phyloP scores from a whole-genome alignment of 2,797 vertebrate genomes.

The Pempheris klunzingeri region DNA sequence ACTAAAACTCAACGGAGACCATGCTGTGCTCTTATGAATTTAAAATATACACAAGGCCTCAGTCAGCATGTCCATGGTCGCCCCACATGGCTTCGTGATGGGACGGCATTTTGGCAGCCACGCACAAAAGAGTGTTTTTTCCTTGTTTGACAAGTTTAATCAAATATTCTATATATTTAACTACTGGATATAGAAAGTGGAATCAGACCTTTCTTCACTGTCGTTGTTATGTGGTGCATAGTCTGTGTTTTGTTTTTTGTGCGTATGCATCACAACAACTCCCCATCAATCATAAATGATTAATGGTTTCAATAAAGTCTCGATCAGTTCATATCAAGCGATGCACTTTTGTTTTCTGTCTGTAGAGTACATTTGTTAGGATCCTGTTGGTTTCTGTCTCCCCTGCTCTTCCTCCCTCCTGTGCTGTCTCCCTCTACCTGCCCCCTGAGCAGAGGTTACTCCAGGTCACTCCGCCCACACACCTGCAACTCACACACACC shows the following conservation, averaged over 20 bases:
- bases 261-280: background rate
- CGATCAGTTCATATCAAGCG: background rate
- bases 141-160: background rate
- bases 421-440: too few species aligned
- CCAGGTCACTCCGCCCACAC: too few species aligned
- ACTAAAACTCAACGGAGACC: slow-evolving; percentile 24
- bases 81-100: background rate
- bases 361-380: background rate
- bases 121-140: slow-evolving; percentile 5
- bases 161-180: background rate
- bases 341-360: background rate
- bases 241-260: background rate
- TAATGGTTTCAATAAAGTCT: slow-evolving; percentile 32
- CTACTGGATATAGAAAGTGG: background rate
- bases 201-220: slow-evolving; percentile 36
- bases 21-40: slow-evolving; percentile 28
- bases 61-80: background rate
- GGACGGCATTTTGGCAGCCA: slow-evolving; percentile 6
- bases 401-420: too few species aligned
- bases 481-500: too few species aligned
- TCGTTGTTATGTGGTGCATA: slow-evolving; percentile 2
- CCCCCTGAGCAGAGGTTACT: too few species aligned
- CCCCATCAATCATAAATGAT: slow-evolving; percentile 10
- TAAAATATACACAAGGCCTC: slow-evolving; percentile 25
- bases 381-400: too few species aligned